phyloP scores from a whole-genome alignment of 1,140 invertebrate species.

The Drosophila virilis region DNA sequence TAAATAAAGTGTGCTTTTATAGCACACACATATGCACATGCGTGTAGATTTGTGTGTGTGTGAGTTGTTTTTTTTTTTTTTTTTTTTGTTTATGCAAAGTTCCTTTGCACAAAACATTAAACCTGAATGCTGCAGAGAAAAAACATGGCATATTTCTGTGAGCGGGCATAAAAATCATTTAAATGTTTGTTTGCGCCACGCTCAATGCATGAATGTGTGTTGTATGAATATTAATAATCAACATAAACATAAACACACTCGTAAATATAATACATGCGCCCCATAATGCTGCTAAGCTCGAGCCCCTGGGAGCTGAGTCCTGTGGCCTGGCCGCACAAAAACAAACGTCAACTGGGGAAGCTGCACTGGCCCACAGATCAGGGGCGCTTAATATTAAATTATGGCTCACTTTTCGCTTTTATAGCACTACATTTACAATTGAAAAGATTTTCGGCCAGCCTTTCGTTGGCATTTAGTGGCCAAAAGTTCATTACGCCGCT shows the following conservation, averaged over 20 bases:
- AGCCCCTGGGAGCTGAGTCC: constrained; percentile 5
- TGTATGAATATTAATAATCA: constrained; percentile 65
- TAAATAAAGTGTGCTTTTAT: constrained; percentile 69
- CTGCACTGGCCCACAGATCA: constrained; percentile 9
- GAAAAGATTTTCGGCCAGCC: constrained; percentile 42
- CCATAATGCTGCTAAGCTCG: constrained; percentile 37
- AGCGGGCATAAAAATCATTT: constrained; percentile 71
- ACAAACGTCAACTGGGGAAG: constrained; percentile 30
- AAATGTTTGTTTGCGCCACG: constrained; percentile 62
- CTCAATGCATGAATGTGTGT: constrained; percentile 59
- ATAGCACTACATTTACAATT: constrained; percentile 43
- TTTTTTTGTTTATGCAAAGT: constrained; percentile 53
- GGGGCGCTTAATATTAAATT: constrained; percentile 47
- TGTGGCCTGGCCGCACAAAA: constrained; percentile 36
- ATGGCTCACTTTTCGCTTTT: constrained; percentile 52
- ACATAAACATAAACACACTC: constrained; percentile 44
- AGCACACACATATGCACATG: constrained; percentile 15
- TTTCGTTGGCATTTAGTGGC: constrained; percentile 12
- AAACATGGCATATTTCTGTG: constrained; percentile 50
- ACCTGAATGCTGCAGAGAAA: constrained; percentile 55
- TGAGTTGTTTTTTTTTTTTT: neutral
- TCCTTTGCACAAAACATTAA: constrained; percentile 65
- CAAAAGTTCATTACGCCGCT: constrained; percentile 54
- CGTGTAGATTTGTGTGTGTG: constrained; percentile 5
- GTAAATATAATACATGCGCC: constrained; percentile 54